A percentile compares a stretch with the other conserved stretches of the same genome.
These are phyloP conservation scores for Myotis vivesi DNA, from an alignment of 2,797 vertebrate genomes.

Conservation along the genomic window DNA sequence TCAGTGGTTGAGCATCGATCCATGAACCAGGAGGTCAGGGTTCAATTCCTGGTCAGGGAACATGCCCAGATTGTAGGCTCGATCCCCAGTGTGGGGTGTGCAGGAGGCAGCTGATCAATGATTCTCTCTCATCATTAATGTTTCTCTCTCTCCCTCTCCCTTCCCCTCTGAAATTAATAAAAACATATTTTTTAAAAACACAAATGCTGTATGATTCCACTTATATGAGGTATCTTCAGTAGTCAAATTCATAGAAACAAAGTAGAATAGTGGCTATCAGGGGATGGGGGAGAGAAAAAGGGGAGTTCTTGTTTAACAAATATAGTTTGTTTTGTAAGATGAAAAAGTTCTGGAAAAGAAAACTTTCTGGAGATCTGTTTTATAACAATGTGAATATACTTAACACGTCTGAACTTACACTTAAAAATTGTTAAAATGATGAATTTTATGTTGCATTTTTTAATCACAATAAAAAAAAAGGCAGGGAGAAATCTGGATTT, in stretches of 20 bases:
- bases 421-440: not conserved
- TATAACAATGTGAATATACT: constrained; percentile 2
- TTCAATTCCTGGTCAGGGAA: no score
- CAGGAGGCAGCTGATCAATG: not conserved
- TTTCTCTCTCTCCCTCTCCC: not conserved
- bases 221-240: not conserved
- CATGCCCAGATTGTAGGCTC: no score
- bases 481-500: not conserved
- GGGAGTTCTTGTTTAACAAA: not conserved
- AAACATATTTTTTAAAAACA: not conserved
- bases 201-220: not conserved
- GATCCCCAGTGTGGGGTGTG: not conserved
- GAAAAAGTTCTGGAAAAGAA: not conserved
- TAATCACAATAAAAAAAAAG: not conserved
- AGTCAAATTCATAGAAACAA: not conserved
- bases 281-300: not conserved
- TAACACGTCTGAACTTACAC: not conserved
- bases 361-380: not conserved
- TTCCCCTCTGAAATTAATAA: not conserved
- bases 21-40: no score
- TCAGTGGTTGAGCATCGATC: no score
- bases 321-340: not conserved
- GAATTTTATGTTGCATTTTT: not conserved
- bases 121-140: not conserved
- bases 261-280: not conserved